Evolutionary conservation across 2,113 vertebrate species (phyloP).

Genomic region (Rallus limicola): DNA sequence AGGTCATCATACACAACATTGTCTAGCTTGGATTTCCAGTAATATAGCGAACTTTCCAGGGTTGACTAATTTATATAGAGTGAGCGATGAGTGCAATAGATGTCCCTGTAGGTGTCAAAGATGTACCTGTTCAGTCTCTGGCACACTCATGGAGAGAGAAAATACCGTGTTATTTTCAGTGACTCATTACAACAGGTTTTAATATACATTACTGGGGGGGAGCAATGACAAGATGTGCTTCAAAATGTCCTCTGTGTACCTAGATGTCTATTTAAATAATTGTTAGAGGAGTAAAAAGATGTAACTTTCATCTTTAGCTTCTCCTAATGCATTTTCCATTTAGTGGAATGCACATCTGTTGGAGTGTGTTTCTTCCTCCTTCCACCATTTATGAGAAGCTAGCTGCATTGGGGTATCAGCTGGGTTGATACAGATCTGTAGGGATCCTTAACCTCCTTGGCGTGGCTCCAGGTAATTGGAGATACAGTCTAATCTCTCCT

Average conservation of each 20-base stretch:
- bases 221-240: not conserved
- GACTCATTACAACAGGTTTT: not conserved
- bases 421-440: not conserved
- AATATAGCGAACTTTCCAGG: not conserved
- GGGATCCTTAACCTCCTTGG: not conserved
- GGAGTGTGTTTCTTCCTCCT: not conserved
- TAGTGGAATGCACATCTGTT: not conserved
- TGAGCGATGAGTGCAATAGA: not conserved
- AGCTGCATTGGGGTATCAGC: not conserved
- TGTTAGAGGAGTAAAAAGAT: not conserved
- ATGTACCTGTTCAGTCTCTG: not conserved
- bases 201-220: not conserved
- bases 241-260: not conserved
- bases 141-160: not conserved
- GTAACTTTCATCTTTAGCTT: not conserved
- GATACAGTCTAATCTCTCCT: not conserved
- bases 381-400: not conserved
- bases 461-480: not conserved
- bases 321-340: not conserved
- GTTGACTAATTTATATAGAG: not conserved
- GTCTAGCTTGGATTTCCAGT: not conserved
- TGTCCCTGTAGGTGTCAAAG: not conserved
- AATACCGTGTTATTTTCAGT: not conserved
- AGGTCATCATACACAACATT: not conserved
- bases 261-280: not conserved